These are phyloP conservation scores for Erynnis tages DNA, from an alignment of 2,888 invertebrate species.

Conservation along the genomic window DNA sequence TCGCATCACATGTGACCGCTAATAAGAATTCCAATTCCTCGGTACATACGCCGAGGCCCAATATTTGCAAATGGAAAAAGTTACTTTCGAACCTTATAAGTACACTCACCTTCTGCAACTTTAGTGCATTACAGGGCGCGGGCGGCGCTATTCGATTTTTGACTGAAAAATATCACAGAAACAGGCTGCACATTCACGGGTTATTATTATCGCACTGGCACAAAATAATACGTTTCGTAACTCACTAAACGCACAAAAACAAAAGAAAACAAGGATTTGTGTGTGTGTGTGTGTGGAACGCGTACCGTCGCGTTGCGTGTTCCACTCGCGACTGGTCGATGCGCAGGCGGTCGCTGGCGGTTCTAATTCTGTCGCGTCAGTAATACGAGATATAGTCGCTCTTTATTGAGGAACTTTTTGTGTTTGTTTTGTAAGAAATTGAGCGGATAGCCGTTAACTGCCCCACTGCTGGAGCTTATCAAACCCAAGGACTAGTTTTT, in stretches of 20 bases:
- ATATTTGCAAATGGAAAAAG: constrained; percentile 36
- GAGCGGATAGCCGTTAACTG: constrained; percentile 37
- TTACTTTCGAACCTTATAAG: constrained; percentile 45
- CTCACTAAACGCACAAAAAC: constrained; percentile 47
- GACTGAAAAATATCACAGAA: constrained; percentile 41
- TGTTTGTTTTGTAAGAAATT: constrained; percentile 53
- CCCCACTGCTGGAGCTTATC: not conserved
- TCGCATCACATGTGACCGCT: constrained; percentile 28
- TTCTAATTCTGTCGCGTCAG: constrained; percentile 78
- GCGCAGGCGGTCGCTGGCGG: constrained; percentile 49
- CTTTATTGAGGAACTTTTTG: constrained; percentile 69
- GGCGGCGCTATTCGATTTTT: constrained; percentile 36
- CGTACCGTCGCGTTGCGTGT: constrained; percentile 6
- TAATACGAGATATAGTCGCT: constrained; percentile 78
- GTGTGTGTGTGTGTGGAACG: not conserved
- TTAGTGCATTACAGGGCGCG: constrained; percentile 48
- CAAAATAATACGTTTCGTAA: constrained; percentile 55
- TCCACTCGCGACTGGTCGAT: constrained; percentile 43
- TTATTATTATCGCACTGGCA: constrained; percentile 51
- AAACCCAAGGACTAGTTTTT: not conserved
- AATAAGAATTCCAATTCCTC: constrained; percentile 34
- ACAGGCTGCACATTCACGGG: constrained; percentile 46
- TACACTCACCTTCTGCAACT: constrained; percentile 54
- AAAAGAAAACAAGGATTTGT: constrained; percentile 48
- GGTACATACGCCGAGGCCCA: constrained; percentile 23